Evolutionary conservation across 2,113 vertebrate genomes (phyloP), one percentile per base, ranked within the genome.

Genomic region (Siphamia tubifer): DNA sequence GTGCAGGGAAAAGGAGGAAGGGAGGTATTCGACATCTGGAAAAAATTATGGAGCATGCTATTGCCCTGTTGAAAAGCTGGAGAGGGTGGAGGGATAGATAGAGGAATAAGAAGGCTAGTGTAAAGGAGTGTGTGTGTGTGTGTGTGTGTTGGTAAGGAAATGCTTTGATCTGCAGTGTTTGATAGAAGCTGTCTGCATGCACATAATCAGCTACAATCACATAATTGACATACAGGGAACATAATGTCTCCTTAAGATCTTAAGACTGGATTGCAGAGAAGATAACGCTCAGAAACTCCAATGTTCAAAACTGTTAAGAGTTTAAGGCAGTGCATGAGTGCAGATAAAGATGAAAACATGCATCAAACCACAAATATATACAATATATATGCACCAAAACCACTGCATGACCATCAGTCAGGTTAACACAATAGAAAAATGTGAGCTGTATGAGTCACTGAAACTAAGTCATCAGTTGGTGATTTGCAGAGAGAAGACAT

Each of bases 11-110:
- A 39, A 54, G 53, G 61, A 60, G 65, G 56, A 68, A 49, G 74
- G 56, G 76, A 77, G 82, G 64, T 39, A 70, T 43, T 66, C 27
- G 44, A 86, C 91, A 93, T 93, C 86, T 93, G 92, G 90, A 86
- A 91, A 73, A 68, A 67, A 90, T 93, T 89, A 80, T 63, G 77
- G 38, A 58, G 66, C 57, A 54, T 60, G 65, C 81, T 43, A 57
- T 69, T 85, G 68, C 76, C 81, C 60, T 36, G 68, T 68, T 79
- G 67, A 77, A 64, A 63, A 63, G 56, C 39, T 64, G 61, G 57
- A 54, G 40, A 74, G 78, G 61, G 54, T 48, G 42, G 52, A 71
- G 60, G 55, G 52, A 56, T 61, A 65, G 82, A 79, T 74, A 62
- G 66, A 76, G 67, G 55, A 67, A 77, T 61, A 57, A 68, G 52